Base-by-base conservation (phyloP, 2,797 vertebrate species). In the Scomberomorus guttatus region DNA sequence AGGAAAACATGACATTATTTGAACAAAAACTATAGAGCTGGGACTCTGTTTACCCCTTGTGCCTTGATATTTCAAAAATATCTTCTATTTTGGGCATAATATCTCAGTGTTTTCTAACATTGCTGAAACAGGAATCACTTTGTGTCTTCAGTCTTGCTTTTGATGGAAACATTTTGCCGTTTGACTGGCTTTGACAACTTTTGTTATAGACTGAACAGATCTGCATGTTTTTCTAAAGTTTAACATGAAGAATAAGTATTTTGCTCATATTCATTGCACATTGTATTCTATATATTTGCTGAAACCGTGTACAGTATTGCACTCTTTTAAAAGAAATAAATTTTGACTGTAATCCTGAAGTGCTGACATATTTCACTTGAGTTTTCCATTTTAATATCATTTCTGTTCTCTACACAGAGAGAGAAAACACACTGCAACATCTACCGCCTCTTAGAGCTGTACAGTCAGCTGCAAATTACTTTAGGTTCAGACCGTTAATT, bases 241-340 rank as follows among this genome's bases (percentile, higher is more conserved):
- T 34, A 70, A 83, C 72, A 82, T 87, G 72, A 91, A 81, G 76
- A 80, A 82, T 29, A 72, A 63, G n/a, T 62, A 70, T 81, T 80
- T 76, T 70, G 48, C 72, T 80, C 27, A 50, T 75, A 76, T 34
- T 62, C 34, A 37, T 85, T 77, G 80, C 86, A 84, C 69, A 78
- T 72, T 84, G 29, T 76, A 82, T 63, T 67, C 69, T 58, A 72
- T 63, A 67, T 80, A 71, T 78, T 85, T 91, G 60, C 22, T 69
- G 56, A 87, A 89, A 87, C 82, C 80, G 29, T 83, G 74, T 82
- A 87, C 82, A 92, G 89, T 92, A 83, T 94, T 90, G 88, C n/a
- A 73, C 12, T 44, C 48, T 48, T 44, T 66, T 55, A 85, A 81
- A 69, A 67, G 17, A 79, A 61, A 1, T 72, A 79, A 4, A 65